phyloP scores from a whole-genome alignment of 2,888 invertebrate species.

The Fissipunctia ypsillon region DNA sequence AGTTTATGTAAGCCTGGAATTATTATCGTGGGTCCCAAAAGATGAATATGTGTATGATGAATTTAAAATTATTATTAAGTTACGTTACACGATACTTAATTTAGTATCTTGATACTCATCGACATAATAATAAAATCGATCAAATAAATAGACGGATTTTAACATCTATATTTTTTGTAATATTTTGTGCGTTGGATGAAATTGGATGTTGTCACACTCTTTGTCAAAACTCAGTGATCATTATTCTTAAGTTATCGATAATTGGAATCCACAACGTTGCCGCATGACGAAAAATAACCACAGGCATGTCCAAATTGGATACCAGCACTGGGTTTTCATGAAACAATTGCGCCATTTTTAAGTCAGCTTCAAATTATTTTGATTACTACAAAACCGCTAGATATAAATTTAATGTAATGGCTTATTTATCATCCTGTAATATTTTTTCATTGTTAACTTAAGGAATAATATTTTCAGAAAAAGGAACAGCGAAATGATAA shows the following conservation, averaged over 20 bases:
- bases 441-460: background rate
- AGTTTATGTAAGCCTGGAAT: constrained; percentile 18
- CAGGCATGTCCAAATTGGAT: constrained; percentile 73
- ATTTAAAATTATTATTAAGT: constrained; percentile 5
- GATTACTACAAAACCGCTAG: constrained; percentile 59
- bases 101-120: constrained; percentile 2
- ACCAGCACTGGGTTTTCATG: constrained; percentile 67
- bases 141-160: constrained; percentile 21
- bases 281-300: constrained; percentile 73
- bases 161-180: constrained; percentile 4
- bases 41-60: background rate
- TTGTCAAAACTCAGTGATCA: constrained; percentile 35
- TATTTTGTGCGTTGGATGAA: constrained; percentile 35
- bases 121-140: constrained; percentile 18
- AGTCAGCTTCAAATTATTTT: constrained; percentile 60
- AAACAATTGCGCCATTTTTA: constrained; percentile 71
- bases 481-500: background rate
- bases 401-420: constrained; percentile 53
- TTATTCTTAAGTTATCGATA: constrained; percentile 58
- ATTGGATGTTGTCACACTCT: constrained; percentile 50
- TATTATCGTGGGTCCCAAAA: background rate
- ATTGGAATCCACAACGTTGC: constrained; percentile 68
- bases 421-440: constrained; percentile 27
- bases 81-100: background rate
- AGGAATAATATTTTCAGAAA: background rate